Evolutionary conservation across 1,140 invertebrate genomes (phyloP), one percentile per base, ranked within the genome.

Genomic region (Drosophila sproati): DNA sequence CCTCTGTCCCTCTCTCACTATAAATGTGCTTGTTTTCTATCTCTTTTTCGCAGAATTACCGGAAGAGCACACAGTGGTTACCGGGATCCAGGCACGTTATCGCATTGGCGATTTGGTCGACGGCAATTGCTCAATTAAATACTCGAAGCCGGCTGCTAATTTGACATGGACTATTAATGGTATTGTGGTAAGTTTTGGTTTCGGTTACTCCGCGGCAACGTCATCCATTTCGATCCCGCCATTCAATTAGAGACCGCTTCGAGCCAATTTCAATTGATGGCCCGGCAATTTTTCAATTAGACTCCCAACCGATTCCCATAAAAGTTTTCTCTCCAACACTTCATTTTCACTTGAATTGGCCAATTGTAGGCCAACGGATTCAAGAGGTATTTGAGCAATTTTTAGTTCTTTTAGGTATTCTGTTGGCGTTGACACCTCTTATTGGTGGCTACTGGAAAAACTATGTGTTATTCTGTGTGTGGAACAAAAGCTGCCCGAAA

Each of bases 81-180:
- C 94, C 56, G 96, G 96, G 4, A 93, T 96, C 54, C 95, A 95
- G 85, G 93, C 94, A 47, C 94, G 95, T 79, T 97, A 97, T 93
- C 94, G 94, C 52, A 92, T 95, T 7, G 96, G 95, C 35, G 96
- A 97, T 91, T 94, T 93, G 64, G 93, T 97, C 34, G 94, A 95
- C 88, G 95, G 95, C 47, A 96, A 96, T 91, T 98, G 97, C 91
- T 95, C 95, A 74, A 96, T 96, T 75, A 94, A 94, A 85, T 94
- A 95, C 85, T 97, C 96, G 43, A 94, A 95, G 93, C 97, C 97
- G 47, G 95, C 96, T 39, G 96, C 96, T 63, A 97, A 97, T 93
- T 94, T 98, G 63, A 96, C 96, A 48, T 98, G 97, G 96, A 96
- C 95, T 92, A 95, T 98, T 92, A 98, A 98, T 93, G 95, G 95